Evolutionary conservation across 2,888 invertebrate genomes (phyloP).

Genomic region (Leptinotarsa haldemani): DNA sequence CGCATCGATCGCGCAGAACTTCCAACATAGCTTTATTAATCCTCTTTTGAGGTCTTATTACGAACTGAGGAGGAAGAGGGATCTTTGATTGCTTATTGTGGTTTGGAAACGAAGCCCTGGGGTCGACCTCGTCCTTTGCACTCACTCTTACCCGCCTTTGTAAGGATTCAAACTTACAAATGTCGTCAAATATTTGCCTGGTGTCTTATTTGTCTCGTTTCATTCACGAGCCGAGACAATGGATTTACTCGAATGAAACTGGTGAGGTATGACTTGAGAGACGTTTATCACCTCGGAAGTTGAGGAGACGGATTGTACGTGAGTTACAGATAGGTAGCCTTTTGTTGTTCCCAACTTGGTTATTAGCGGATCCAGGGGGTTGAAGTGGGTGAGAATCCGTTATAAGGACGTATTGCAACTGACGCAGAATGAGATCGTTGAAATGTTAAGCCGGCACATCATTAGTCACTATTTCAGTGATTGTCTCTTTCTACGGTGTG

Average conservation of each 20-base stretch:
- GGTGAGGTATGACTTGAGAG: constrained; percentile 28
- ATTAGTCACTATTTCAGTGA: no score
- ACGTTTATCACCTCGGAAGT: constrained; percentile 7
- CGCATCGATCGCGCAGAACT: constrained; percentile 31
- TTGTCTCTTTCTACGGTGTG: no score
- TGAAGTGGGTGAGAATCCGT: neutral
- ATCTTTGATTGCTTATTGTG: constrained; percentile 53
- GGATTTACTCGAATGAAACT: constrained; percentile 51
- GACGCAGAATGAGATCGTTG: no score
- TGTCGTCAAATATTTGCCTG: constrained; percentile 47
- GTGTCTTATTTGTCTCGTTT: constrained; percentile 37
- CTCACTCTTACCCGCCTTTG: constrained; percentile 32
- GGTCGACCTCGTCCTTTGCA: constrained; percentile 29
- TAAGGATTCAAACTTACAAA: constrained; percentile 42
- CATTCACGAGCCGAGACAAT: constrained; percentile 34
- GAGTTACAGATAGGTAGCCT: neutral
- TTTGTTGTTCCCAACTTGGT: neutral
- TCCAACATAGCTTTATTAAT: constrained; percentile 42
- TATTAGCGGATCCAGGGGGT: neutral
- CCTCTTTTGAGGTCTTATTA: constrained; percentile 46
- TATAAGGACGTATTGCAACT: neutral
- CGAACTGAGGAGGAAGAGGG: constrained; percentile 46
- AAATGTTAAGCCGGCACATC: no score
- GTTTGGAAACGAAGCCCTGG: constrained; percentile 42
- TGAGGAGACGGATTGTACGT: neutral